A percentile compares a stretch with the other conserved stretches of the same genome.
Conservation (phyloP, 2,797 vertebrate genomes). For the Lindbergichthys nudifrons region DNA sequence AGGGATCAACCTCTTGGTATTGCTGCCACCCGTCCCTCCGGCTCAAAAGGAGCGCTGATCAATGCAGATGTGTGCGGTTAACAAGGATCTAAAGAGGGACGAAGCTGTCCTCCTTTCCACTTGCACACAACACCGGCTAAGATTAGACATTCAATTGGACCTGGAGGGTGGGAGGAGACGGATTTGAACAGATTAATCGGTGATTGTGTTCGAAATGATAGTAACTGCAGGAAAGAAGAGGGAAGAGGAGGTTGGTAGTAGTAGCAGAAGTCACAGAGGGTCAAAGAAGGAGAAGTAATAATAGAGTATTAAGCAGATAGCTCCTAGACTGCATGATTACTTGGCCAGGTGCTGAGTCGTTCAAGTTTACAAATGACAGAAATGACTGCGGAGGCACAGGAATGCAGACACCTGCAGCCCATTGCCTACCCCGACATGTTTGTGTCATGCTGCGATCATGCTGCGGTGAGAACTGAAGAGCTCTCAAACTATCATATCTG, state of each 20-base stretch:
- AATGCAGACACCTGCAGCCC: neutral
- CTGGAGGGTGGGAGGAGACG: conserved; percentile 33
- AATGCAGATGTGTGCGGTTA: conserved; percentile 71
- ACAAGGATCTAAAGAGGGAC: conserved; percentile 65
- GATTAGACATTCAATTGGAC: conserved; percentile 67
- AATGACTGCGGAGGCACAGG: neutral
- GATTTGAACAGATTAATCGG: conserved; percentile 29
- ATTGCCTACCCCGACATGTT: too few relatives aligned
- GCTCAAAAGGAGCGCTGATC: conserved; percentile 55
- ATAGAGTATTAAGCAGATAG: neutral
- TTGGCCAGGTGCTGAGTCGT: neutral
- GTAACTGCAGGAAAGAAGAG: neutral
- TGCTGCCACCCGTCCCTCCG: conserved; percentile 47
- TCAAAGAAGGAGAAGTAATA: conserved; percentile 3
- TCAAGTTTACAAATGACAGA: conserved; percentile 25
- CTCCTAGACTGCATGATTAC: conserved; percentile 15
- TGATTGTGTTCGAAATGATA: conserved; percentile 36
- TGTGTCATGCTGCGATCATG: conserved; percentile 1
- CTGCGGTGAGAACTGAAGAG: neutral
- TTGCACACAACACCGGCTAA: conserved; percentile 60
- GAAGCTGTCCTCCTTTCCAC: conserved; percentile 68
- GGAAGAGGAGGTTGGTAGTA: neutral
- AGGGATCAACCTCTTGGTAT: conserved; percentile 70
- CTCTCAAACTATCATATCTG: neutral
- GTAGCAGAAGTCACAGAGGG: neutral